Conservation (phyloP, 2,113 vertebrate species). For the Erythrocercus mccallii region DNA sequence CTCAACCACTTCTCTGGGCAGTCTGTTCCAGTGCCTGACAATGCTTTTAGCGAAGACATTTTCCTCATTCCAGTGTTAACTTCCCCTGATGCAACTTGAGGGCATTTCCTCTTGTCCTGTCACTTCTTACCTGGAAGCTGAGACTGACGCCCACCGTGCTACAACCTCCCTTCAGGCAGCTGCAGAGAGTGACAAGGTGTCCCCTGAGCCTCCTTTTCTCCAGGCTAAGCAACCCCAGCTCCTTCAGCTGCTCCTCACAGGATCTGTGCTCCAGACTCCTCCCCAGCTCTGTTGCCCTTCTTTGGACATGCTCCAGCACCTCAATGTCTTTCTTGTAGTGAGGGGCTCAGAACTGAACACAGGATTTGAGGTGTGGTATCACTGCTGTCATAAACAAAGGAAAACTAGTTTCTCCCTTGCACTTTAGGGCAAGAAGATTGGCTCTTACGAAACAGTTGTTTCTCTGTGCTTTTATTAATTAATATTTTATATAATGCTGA, state of each 20-base stretch:
- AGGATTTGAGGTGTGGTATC: not conserved
- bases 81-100: not conserved
- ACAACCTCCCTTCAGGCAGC: not conserved
- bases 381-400: not conserved
- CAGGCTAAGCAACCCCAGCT: not conserved
- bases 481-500: not conserved
- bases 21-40: not conserved
- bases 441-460: not conserved
- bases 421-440: not conserved
- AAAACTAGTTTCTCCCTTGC: not conserved
- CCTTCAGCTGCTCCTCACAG: not conserved
- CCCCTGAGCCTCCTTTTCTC: not conserved
- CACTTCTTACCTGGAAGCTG: not conserved
- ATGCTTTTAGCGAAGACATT: not conserved
- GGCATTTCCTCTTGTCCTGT: not conserved
- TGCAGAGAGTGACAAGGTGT: not conserved
- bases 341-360: not conserved
- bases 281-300: not conserved
- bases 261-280: not conserved
- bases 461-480: not conserved
- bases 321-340: not conserved
- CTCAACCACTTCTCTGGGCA: not conserved
- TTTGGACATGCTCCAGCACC: not conserved
- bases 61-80: not conserved
- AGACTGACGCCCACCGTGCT: rapidly evolving